Evolutionary conservation across 2,888 invertebrate genomes (phyloP).

Genomic region (Orthosia cruda): DNA sequence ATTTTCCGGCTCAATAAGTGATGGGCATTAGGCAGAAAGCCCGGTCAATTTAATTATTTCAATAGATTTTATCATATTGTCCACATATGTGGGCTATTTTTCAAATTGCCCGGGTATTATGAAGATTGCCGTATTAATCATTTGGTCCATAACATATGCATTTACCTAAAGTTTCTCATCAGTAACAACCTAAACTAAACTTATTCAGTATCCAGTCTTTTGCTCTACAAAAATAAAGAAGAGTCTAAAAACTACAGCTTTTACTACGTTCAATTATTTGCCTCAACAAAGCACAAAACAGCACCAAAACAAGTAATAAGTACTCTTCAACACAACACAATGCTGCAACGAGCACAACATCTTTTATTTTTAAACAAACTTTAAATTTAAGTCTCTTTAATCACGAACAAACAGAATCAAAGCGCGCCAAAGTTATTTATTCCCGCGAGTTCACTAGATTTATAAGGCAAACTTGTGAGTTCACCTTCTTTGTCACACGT

Average conservation of each 20-base stretch:
- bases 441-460: slow-evolving; percentile 80
- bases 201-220: no score
- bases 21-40: no score
- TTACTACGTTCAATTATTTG: background rate
- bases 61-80: no score
- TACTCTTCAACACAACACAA: slow-evolving; percentile 4
- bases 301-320: slow-evolving; percentile 9
- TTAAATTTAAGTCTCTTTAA: slow-evolving; percentile 65
- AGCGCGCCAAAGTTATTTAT: slow-evolving; percentile 76
- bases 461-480: slow-evolving; percentile 83
- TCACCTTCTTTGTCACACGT: slow-evolving; percentile 87
- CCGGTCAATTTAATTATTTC: no score
- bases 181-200: background rate
- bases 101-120: no score
- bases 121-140: no score
- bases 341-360: background rate
- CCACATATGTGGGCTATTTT: no score
- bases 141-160: no score
- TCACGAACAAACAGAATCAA: slow-evolving; percentile 74
- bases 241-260: background rate
- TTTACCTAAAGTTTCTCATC: no score
- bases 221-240: background rate
- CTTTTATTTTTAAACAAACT: slow-evolving; percentile 51
- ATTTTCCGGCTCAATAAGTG: no score
- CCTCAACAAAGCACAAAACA: slow-evolving; percentile 10